Evolutionary conservation across 2,113 vertebrate genomes (phyloP).

Genomic region (Plecturocebus donacophilus): DNA sequence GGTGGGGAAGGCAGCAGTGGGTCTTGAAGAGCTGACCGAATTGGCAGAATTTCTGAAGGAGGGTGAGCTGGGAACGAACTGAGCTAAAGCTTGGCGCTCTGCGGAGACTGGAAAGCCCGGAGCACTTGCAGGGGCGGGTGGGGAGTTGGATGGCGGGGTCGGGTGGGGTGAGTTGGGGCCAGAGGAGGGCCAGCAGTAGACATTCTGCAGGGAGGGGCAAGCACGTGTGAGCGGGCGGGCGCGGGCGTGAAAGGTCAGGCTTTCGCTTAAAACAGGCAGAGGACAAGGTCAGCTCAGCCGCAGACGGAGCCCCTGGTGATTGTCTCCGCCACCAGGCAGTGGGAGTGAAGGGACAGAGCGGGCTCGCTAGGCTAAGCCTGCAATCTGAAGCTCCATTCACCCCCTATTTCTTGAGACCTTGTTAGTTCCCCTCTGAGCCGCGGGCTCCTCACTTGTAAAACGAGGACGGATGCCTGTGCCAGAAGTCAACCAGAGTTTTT

Average conservation of each 20-base stretch:
- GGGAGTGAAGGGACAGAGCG: neutral
- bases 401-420: neutral
- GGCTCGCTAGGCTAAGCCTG: neutral
- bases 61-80: neutral
- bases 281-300: neutral
- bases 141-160: neutral
- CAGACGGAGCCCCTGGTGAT: neutral
- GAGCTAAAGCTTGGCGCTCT: neutral
- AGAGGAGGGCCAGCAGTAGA: neutral
- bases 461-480: neutral
- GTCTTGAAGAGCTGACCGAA: neutral
- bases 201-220: constrained; percentile 58
- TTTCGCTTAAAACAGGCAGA: neutral
- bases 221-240: constrained; percentile 26
- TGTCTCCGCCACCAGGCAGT: neutral
- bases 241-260: neutral
- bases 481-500: neutral
- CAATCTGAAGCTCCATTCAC: neutral
- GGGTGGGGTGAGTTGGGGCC: neutral
- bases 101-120: neutral
- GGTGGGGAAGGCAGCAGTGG: neutral
- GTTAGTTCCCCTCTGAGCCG: neutral
- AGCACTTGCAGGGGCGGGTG: neutral
- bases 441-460: neutral
- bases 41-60: neutral